phyloP scores from a whole-genome alignment of 2,113 vertebrate genomes.

The Numenius arquata region DNA sequence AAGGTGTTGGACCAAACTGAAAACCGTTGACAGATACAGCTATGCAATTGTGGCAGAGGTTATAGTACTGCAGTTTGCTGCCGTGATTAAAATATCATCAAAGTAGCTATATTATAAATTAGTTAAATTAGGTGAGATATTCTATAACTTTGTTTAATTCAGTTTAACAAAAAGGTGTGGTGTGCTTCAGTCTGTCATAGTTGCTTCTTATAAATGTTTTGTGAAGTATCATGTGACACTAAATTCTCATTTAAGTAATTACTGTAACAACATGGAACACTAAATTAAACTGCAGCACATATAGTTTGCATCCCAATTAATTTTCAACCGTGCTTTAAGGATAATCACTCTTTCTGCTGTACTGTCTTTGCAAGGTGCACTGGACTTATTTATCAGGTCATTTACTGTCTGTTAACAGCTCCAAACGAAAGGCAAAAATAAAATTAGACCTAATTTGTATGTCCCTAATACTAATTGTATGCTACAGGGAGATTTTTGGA shows the following conservation, averaged over 20 bases:
- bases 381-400: conserved; percentile 11
- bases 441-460: background rate
- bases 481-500: background rate
- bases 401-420: background rate
- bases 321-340: conserved; percentile 40
- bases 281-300: background rate
- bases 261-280: background rate
- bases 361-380: conserved; percentile 18
- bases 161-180: background rate
- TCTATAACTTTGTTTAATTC: background rate
- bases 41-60: background rate
- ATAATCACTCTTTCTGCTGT: conserved; percentile 12
- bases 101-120: background rate
- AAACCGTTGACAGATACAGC: background rate
- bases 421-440: background rate
- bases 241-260: background rate
- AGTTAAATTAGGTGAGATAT: background rate
- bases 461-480: background rate
- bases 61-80: background rate
- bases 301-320: background rate
- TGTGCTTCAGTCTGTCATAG: background rate
- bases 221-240: background rate
- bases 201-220: background rate
- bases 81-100: background rate
- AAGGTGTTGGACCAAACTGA: background rate